Conservation (phyloP, 2,113 vertebrate species). For the Cheirogaleus medius region DNA sequence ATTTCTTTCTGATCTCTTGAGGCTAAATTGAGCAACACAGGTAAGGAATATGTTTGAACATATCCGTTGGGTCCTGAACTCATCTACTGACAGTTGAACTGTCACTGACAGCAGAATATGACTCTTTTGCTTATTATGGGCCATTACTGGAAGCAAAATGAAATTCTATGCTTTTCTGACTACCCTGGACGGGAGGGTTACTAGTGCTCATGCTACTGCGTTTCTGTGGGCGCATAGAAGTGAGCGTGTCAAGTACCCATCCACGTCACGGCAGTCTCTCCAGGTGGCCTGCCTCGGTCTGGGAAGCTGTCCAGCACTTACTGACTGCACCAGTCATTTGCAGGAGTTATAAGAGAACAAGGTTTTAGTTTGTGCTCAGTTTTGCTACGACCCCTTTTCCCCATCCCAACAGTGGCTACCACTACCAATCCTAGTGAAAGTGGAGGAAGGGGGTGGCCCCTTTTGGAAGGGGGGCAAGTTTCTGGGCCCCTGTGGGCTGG, state of each 20-base stretch:
- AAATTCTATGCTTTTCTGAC: background rate
- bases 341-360: background rate
- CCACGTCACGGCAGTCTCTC: background rate
- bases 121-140: slow-evolving; percentile 58
- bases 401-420: too few species aligned
- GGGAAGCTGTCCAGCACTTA: background rate
- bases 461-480: background rate
- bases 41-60: slow-evolving; percentile 69
- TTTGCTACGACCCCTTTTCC: rapidly evolving
- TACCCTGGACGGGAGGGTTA: background rate
- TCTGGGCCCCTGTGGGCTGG: background rate
- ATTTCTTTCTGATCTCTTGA: slow-evolving; percentile 76
- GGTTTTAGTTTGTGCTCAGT: background rate
- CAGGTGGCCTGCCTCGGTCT: background rate
- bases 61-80: slow-evolving; percentile 65
- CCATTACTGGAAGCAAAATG: slow-evolving; percentile 59
- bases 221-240: background rate
- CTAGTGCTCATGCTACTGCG: background rate
- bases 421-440: rapidly evolving
- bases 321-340: background rate
- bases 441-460: too few species aligned
- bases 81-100: background rate
- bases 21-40: slow-evolving; percentile 34
- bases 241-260: rapidly evolving
- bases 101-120: slow-evolving; percentile 45